These are phyloP conservation scores for Clistopyga incitator DNA, from an alignment of 2,888 invertebrate genomes.

Conservation along the genomic window DNA sequence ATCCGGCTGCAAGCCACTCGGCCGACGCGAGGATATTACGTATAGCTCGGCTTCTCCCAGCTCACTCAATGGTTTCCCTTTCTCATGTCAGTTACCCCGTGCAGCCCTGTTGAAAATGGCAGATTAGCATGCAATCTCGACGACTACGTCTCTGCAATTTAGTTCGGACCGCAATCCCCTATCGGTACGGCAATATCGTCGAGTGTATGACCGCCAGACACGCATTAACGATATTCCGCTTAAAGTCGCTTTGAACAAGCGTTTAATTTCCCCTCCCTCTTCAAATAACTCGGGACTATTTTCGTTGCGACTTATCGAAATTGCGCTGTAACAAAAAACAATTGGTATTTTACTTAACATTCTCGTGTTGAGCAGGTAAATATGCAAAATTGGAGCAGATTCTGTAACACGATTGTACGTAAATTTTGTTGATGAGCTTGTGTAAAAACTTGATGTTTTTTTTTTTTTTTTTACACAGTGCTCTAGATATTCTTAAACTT, in stretches of 20 bases:
- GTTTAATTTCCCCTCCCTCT: no score
- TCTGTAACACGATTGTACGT: no score
- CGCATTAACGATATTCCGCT: conserved; percentile 3
- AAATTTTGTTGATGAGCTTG: no score
- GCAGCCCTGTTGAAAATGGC: conserved; percentile 16
- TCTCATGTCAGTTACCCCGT: conserved; percentile 23
- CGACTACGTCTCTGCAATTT: conserved; percentile 11
- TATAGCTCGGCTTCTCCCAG: neutral
- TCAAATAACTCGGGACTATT: no score
- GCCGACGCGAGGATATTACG: conserved; percentile 10
- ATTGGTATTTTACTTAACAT: no score
- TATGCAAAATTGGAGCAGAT: no score
- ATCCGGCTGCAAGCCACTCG: conserved; percentile 12
- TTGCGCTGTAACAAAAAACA: no score
- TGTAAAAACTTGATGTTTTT: no score
- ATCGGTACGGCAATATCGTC: conserved; percentile 8
- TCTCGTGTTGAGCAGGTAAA: no score
- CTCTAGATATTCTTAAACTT: conserved; percentile 6
- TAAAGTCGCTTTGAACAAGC: no score
- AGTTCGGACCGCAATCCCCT: neutral
- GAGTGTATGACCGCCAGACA: conserved; percentile 7
- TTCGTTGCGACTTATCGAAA: no score
- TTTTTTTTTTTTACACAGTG: no score
- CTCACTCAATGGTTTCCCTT: conserved; percentile 21
- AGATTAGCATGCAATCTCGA: conserved; percentile 37